phyloP scores from a whole-genome alignment of 2,888 invertebrate species.

The Drosophila austrosaltans region DNA sequence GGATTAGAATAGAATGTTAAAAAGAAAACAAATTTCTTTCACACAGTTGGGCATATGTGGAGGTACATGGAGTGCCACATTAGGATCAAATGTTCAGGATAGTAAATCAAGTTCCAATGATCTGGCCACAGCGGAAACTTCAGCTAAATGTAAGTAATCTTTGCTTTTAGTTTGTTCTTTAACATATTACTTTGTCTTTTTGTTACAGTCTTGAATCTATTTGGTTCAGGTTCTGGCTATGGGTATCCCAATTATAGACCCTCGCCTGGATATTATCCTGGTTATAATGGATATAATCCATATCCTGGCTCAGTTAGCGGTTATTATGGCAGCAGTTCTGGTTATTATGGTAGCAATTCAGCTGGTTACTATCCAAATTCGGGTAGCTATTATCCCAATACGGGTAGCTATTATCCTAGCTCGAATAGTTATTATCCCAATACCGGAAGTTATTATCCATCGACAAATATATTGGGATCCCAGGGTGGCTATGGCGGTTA shows the following conservation, averaged over 20 bases:
- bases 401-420: conserved; percentile 46
- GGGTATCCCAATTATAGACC: conserved; percentile 56
- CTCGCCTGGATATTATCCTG: conserved; percentile 34
- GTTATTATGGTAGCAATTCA: conserved; percentile 35
- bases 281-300: conserved; percentile 37
- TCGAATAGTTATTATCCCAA: conserved; percentile 47
- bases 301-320: conserved; percentile 47
- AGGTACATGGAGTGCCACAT: conserved; percentile 30
- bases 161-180: conserved; percentile 1
- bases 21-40: background rate
- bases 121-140: conserved; percentile 78
- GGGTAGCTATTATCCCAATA: conserved; percentile 42
- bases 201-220: conserved; percentile 82
- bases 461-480: conserved; percentile 80
- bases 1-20: conserved; percentile 5
- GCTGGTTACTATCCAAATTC: conserved; percentile 45
- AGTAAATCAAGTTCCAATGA: conserved; percentile 47
- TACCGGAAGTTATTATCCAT: conserved; percentile 64
- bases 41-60: conserved; percentile 41
- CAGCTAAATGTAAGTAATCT: conserved; percentile 79
- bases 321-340: conserved; percentile 39
- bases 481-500: conserved; percentile 76
- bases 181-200: background rate
- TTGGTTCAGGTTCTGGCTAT: conserved; percentile 56
- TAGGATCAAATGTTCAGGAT: conserved; percentile 21